Conservation (phyloP, 2,888 invertebrate species). For the Ischnus inquisitorius region DNA sequence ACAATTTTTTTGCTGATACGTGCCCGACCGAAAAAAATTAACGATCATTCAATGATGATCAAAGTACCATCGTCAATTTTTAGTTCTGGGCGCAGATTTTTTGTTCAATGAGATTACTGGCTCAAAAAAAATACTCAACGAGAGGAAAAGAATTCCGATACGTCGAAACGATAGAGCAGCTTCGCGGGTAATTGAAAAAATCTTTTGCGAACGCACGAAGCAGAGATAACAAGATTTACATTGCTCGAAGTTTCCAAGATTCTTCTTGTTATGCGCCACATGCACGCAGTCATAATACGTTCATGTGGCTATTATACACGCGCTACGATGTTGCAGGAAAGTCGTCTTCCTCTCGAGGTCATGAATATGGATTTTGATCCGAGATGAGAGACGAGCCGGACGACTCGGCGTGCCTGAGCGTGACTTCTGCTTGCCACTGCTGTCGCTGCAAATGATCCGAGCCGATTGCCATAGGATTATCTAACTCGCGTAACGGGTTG, state of each 20-base stretch:
- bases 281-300: conserved; percentile 26
- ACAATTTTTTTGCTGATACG: too few relatives aligned
- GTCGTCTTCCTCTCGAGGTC: conserved; percentile 45
- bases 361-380: conserved; percentile 70
- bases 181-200: conserved; percentile 2
- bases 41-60: too few relatives aligned
- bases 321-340: conserved; percentile 45
- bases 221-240: conserved; percentile 1
- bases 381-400: conserved; percentile 33
- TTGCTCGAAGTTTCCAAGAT: conserved; percentile 22
- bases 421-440: neutral
- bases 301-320: conserved; percentile 40
- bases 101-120: neutral
- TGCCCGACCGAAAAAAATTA: too few relatives aligned
- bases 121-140: neutral
- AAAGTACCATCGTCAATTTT: too few relatives aligned
- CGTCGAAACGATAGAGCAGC: neutral
- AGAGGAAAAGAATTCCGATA: neutral
- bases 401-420: conserved; percentile 19
- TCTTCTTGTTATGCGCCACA: conserved; percentile 33
- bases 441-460: conserved; percentile 47
- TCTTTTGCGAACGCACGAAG: neutral
- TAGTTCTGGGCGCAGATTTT: too few relatives aligned
- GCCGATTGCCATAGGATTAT: conserved; percentile 59
- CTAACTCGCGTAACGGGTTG: conserved; percentile 57